Base-by-base conservation (phyloP, 2,888 invertebrate genomes). In the Aquatica leii region DNA sequence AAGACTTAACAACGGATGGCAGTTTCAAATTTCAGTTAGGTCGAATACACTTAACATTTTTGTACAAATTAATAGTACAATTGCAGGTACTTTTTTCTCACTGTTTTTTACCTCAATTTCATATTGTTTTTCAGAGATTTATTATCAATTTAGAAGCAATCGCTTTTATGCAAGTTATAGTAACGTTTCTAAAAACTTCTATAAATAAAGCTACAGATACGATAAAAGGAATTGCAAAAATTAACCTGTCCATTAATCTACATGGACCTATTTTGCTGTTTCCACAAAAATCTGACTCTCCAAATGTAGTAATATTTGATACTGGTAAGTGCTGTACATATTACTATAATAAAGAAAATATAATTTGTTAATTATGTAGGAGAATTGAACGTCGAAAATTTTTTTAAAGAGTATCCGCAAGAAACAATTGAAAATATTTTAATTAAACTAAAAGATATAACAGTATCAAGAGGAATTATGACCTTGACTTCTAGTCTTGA, bases 261-360 rank as follows among this genome's bases (percentile, higher is more conserved):
- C 89, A 90, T 74, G 90, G 90, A 1, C 93, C 93, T 3, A 88
- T 90, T 0, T 80, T 94, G 14, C 80, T 93, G 35, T 80, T 94
- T 50, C 94, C 94, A 0, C 93, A 93, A 73, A 91, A 91, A 74
- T 89, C 91, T 0, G 90, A 90, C 4, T 91, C 91, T 0, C 91
- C 92, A 0, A 92, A 91, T 77, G 83, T 93, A 5, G 79, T 94
- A 49, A 87, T 93, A 17, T 82, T 93, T n/a, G 90, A 91, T 74
- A 86, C 89, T 80, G 91, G 90, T 87, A 81, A 74, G 78, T 58
- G 55, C 31, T 41, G 31, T 50, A 54, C 9, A n/a, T 15, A 43
- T 56, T 21, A 14, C 5, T 17, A 5, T 5, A 46, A 17, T 46
- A 31, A 17, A 50, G 21, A 62, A 9, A 37, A 40, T 31, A 21